Evolutionary conservation across 2,888 invertebrate genomes (phyloP), one percentile per base, ranked within the genome.

Genomic region (Chelonus formosanus): DNA sequence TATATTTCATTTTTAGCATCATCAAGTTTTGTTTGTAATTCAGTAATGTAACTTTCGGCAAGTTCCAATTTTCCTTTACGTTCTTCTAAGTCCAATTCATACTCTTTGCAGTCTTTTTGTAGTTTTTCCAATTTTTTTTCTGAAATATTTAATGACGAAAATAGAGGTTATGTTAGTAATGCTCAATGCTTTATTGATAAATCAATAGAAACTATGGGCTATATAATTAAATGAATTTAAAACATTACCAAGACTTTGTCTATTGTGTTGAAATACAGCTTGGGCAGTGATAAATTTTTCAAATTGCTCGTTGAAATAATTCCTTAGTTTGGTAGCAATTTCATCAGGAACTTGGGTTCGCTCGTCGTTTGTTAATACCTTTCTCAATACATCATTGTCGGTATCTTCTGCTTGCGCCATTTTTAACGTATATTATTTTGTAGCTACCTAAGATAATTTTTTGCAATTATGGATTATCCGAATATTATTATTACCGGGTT

Each of bases 251-350:
- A 88, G 86, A 78, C 87, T 88, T 69, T 86, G 86, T 81, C 88
- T 88, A 75, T 87, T 88, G 68, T 90, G 89, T 85, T 92, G 92
- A 69, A 90, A 89, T 40, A 92, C 86, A 3, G 92, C 93, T 84
- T 90, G 92, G 36, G 90, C 88, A 64, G 91, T 91, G 75, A 92
- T 86, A 72, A 90, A 90, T 80, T 91, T 90, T 76, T 91, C 91
- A 78, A 91, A 89, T 80, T 90, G 89, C 65, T 87, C 86, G 56
- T 86, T 87, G 60, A 89, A 86, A 75, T 86, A 87, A 44, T 80
- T 81, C 75, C 90, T 89, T 48, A 93, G 85, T 85, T 92, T 93
- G 73, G 87, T 83, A 35, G 85, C 85, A 68, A 89, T 83, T 74
- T 84, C 86, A 66, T 83, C 80, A 64, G 89, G 88, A 67, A 90